phyloP scores from a whole-genome alignment of 2,113 vertebrate species.

The Brachypteracias leptosomus region DNA sequence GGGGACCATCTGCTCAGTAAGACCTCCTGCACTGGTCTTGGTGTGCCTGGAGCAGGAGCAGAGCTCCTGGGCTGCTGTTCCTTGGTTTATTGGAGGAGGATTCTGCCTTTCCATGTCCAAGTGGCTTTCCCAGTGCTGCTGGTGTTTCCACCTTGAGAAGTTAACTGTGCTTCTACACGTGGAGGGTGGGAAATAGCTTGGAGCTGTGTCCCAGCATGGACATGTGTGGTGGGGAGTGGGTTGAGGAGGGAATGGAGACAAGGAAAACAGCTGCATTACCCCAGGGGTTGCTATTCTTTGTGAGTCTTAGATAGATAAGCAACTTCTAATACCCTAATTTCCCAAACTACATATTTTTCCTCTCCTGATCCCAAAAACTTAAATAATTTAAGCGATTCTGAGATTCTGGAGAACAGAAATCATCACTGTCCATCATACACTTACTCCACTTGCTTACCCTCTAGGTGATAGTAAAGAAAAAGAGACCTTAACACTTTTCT shows the following conservation, averaged over 20 bases:
- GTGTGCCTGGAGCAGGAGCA: neutral
- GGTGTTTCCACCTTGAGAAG: neutral
- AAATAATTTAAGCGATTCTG: neutral
- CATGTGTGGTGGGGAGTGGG: neutral
- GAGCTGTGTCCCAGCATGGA: neutral
- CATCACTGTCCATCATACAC: neutral
- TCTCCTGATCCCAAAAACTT: neutral
- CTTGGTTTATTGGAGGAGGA: neutral
- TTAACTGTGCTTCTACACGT: neutral
- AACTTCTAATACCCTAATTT: neutral
- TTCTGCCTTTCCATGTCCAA: neutral
- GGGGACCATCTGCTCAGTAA: neutral
- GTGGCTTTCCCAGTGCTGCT: neutral
- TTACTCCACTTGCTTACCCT: neutral
- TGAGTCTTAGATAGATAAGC: neutral
- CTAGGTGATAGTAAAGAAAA: neutral
- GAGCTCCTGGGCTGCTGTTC: neutral
- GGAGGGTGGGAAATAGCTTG: neutral
- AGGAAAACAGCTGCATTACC: neutral
- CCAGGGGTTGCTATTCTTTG: neutral
- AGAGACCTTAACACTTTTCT: neutral
- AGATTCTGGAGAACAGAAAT: neutral
- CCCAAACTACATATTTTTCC: neutral
- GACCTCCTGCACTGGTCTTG: accelerated
- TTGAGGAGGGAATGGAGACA: neutral